Percentiles rank a stretch among this genome's conserved stretches.
These are phyloP conservation scores for Drymodes brunneopygia DNA, from an alignment of 2,113 vertebrate species.

Conservation along the genomic window DNA sequence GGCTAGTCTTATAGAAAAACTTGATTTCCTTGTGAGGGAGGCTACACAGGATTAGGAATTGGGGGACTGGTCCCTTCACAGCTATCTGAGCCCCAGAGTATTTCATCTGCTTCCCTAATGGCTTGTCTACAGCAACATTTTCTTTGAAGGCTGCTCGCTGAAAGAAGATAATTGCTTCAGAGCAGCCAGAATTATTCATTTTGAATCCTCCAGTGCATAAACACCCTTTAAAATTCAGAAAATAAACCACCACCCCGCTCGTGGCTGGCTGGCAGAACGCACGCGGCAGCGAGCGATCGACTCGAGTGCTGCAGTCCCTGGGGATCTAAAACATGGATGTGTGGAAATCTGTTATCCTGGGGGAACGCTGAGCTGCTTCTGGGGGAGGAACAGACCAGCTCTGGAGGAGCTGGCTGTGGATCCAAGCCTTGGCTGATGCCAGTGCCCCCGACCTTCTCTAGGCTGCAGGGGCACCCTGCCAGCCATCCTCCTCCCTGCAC, in stretches of 20 bases:
- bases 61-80: not conserved
- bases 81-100: not conserved
- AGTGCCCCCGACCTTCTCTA: not conserved
- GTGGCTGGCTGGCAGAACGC: rapidly evolving
- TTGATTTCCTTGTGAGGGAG: not conserved
- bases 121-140: not conserved
- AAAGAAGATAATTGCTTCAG: not conserved
- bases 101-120: not conserved
- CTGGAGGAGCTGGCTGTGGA: not conserved
- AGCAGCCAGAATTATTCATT: not conserved
- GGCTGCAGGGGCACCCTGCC: not conserved
- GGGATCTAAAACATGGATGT: not conserved
- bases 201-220: not conserved
- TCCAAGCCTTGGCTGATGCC: no score
- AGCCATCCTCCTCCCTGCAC: not conserved
- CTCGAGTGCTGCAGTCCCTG: not conserved
- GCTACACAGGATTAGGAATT: rapidly evolving
- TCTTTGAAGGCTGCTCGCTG: not conserved
- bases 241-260: not conserved
- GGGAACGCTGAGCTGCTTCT: not conserved
- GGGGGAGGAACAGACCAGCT: not conserved
- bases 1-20: not conserved
- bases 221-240: not conserved
- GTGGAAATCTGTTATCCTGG: not conserved
- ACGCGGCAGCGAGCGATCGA: rapidly evolving